Base-by-base conservation (phyloP, 2,113 vertebrate genomes). In the Ophthalmolycus amberensis region DNA sequence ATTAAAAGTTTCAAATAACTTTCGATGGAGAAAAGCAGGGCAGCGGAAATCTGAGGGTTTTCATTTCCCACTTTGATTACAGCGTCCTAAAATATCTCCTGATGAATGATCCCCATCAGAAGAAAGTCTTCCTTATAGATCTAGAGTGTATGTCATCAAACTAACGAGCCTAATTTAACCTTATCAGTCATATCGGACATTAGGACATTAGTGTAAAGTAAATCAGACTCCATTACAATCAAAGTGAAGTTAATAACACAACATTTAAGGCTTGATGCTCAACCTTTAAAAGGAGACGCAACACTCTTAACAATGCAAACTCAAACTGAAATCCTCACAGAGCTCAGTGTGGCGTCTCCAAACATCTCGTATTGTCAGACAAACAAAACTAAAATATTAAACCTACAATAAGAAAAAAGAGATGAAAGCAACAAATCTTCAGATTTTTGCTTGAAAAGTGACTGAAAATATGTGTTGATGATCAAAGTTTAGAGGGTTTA, bases 1-100 rank as follows among this genome's bases (percentile, higher is more conserved):
- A 79, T 63, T 54, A 29, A 71, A 78, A 22, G 70, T 68, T 68
- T 78, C 44, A 63, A 70, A 63, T 69, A 70, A 25, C 71, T 34
- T 54, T 48, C 11, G 8, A 38, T 27, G 16, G 59, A 25, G 25
- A 25, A 25, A 25, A 25, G 25, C 25, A 25, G 25, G 25, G 25
- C 25, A 25, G 25, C 25, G 25, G 25, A 25, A 25, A 73, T 67
- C 25, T 15, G 78, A 82, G 59, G 48, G 3, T 11, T 1, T 52
- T 22, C 1, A 38, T 69, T 67, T 71, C 60, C 54, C 8, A 32
- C 62, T 34, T 37, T 72, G 38, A 87, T 69, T 34, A 72, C 48
- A 14, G 59, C 32, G 66, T 70, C n/a, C 29, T 73, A 44, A 27
- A 56, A 44, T 25, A 9, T 58, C 12, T 42, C 18, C 34, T 71